A percentile compares a stretch with the other conserved stretches of the same genome.
These are phyloP conservation scores for Gisinianus flammeolus DNA, from an alignment of 2,888 invertebrate species.

Conservation along the genomic window DNA sequence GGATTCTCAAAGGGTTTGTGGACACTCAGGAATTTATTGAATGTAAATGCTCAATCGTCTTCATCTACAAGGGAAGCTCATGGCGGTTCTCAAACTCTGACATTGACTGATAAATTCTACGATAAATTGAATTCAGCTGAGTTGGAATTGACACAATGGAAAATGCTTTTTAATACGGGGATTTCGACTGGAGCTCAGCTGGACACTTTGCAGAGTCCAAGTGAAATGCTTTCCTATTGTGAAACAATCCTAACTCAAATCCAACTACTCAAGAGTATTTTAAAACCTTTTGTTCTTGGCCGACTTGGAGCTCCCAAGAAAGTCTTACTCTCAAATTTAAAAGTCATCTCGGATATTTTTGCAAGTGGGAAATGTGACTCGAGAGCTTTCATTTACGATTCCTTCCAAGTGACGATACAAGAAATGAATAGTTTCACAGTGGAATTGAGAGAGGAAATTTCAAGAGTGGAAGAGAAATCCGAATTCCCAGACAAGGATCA, in stretches of 20 bases:
- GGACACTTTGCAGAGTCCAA: background rate
- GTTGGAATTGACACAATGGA: slow-evolving; percentile 47
- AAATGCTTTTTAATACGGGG: slow-evolving; percentile 39
- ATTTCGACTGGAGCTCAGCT: background rate
- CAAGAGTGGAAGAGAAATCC: background rate
- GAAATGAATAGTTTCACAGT: background rate
- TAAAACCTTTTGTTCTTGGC: background rate
- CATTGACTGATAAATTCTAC: slow-evolving; percentile 30
- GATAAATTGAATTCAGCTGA: slow-evolving; percentile 43
- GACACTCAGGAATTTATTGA: slow-evolving; percentile 23
- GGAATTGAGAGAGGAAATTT: background rate
- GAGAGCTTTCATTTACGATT: background rate
- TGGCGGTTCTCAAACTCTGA: background rate
- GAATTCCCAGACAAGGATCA: background rate
- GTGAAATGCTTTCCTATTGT: background rate
- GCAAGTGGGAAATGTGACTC: too few relatives aligned
- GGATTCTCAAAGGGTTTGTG: slow-evolving; percentile 46
- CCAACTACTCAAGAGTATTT: background rate
- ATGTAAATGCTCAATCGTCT: background rate
- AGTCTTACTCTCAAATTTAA: background rate
- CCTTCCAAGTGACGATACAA: background rate
- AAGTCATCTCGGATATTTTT: background rate
- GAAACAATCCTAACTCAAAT: background rate
- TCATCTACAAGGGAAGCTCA: background rate
- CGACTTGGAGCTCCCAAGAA: background rate